A percentile compares a stretch with the other conserved stretches of the same genome.
These are phyloP conservation scores for Latrodectus hesperus DNA, from an alignment of 2,888 invertebrate genomes.

Conservation along the genomic window DNA sequence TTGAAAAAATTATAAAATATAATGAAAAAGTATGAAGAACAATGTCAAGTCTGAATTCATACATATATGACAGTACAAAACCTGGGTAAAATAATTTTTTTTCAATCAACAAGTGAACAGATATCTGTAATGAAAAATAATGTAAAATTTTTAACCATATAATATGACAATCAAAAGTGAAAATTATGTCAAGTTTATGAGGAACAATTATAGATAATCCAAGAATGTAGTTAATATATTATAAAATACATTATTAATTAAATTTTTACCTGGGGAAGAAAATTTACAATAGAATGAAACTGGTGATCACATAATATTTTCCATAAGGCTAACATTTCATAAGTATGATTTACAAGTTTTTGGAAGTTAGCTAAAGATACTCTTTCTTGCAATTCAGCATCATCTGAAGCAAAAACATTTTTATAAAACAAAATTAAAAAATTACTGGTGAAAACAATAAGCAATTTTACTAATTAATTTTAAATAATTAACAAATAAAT, in stretches of 20 bases:
- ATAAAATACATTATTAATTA: not conserved
- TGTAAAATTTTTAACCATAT: not conserved
- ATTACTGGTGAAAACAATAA: too few relatives aligned
- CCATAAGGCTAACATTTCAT: constrained; percentile 95
- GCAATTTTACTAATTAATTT: too few relatives aligned
- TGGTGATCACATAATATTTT: constrained; percentile 79
- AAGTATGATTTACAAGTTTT: constrained; percentile 77
- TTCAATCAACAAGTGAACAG: too few relatives aligned
- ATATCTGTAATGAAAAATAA: too few relatives aligned
- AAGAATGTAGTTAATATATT: not conserved
- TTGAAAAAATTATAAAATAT: too few relatives aligned
- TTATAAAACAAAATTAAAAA: too few relatives aligned
- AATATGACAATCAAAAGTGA: not conserved
- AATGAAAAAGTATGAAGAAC: too few relatives aligned
- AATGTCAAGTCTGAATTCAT: too few relatives aligned
- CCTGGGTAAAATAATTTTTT: too few relatives aligned
- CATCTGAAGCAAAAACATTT: constrained; percentile 33
- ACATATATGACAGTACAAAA: too few relatives aligned
- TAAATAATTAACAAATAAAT: too few relatives aligned
- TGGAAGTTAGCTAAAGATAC: constrained; percentile 71
- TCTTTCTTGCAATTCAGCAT: constrained; percentile 75
- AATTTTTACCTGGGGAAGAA: constrained; percentile 73
- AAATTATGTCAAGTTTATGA: not conserved
- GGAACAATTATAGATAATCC: not conserved
- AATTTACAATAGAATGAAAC: constrained; percentile 72